Base-by-base conservation (phyloP, 2,888 invertebrate species). In the Eremobia ochroleuca region DNA sequence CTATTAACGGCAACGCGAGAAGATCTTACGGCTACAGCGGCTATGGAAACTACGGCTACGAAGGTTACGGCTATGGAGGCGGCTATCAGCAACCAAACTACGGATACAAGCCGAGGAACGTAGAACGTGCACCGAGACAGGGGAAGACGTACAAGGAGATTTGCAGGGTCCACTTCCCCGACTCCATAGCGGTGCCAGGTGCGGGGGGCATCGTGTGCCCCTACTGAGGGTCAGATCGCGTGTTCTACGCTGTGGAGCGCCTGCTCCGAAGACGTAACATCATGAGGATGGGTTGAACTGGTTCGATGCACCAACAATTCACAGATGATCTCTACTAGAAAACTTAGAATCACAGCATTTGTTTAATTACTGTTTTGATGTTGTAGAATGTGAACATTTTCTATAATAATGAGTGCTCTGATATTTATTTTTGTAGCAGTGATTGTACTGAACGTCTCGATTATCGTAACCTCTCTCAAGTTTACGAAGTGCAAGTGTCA, bases 101-200 rank as follows among this genome's bases (percentile, higher is more conserved):
- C 64, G 86, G 79, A 0, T 87, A 87, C 55, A 87, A 82, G 34
- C 92, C 93, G 49, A 91, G 89, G 73, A 86, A 83, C 15, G 90
- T 86, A 11, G 92, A 93, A 74, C 86, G 90, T 71, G 88, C 92
- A 21, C 87, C 93, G 82, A 90, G 94, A 89, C 88, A 97, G 94
- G 94, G 93, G 55, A 97, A 97, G 87, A 97, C 98, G 2, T 98
- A 97, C 94, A 97, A 97, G 90, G 97, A 98, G 71, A 97, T 98
- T 84, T 98, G 98, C 91, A 97, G 97, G 76, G 97, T 98, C 13
- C 97, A 98, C 85, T 97, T 95, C 97, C 98, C 88, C 95, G 97
- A 93, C 89, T 97, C 98, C 0, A 89, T 90, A 46, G 93, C 93
- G 5, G 88, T 91, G 59, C 98, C 88, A 94, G 97, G 94, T 82